phyloP scores from a whole-genome alignment of 2,113 vertebrate species.

The Corythaixoides concolor region DNA sequence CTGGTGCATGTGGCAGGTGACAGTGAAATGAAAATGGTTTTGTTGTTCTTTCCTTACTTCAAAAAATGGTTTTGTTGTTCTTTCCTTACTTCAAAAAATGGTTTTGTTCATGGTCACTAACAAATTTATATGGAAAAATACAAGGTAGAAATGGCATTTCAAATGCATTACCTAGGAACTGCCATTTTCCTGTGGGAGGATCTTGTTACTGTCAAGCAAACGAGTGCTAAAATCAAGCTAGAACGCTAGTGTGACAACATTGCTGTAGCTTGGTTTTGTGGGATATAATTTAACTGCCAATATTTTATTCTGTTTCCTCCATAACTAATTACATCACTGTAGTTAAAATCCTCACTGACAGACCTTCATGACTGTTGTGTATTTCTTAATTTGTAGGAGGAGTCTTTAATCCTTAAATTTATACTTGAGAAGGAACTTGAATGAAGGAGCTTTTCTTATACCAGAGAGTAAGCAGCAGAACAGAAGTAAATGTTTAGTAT shows the following conservation, averaged over 20 bases:
- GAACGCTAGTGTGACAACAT: background rate
- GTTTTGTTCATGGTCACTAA: background rate
- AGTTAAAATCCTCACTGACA: fast-evolving
- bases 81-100: background rate
- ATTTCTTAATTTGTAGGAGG: background rate
- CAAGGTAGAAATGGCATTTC: background rate
- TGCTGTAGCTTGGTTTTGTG: background rate
- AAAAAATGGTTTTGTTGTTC: background rate
- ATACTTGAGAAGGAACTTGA: background rate
- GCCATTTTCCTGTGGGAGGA: background rate
- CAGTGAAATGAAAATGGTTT: background rate
- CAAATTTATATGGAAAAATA: background rate
- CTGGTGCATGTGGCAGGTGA: too few species aligned
- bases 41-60: background rate
- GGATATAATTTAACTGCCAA: background rate
- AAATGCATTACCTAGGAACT: background rate
- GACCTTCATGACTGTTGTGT: too few species aligned
- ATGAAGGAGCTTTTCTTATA: background rate
- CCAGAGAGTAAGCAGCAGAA: background rate
- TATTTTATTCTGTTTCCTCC: background rate
- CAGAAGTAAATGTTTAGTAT: background rate
- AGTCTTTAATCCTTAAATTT: background rate
- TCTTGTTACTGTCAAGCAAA: background rate
- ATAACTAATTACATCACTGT: background rate
- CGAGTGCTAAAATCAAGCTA: fast-evolving